These are phyloP conservation scores for Mythimna pallens DNA, from an alignment of 2,888 invertebrate genomes.

Conservation along the genomic window DNA sequence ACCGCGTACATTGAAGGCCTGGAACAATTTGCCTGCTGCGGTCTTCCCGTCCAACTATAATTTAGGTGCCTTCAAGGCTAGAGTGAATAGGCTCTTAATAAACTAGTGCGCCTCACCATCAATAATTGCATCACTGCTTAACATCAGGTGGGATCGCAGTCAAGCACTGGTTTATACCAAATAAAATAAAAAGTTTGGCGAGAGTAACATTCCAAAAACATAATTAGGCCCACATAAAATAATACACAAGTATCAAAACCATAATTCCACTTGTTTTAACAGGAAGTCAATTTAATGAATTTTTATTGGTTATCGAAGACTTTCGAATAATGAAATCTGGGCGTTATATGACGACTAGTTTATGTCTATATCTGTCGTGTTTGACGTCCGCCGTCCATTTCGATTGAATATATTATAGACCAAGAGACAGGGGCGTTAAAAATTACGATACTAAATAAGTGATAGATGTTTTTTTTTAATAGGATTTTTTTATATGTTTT, in stretches of 20 bases:
- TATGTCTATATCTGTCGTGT: conserved; percentile 67
- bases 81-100: no score
- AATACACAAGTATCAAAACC: conserved; percentile 60
- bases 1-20: no score
- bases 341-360: conserved; percentile 70
- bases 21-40: no score
- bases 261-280: conserved; percentile 69
- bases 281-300: conserved; percentile 83
- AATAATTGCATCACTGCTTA: no score
- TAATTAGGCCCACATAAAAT: conserved; percentile 60
- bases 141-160: no score
- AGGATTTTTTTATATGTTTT: conserved; percentile 24
- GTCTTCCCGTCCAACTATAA: no score
- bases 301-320: conserved; percentile 80
- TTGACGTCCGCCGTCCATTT: conserved; percentile 71
- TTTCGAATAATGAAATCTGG: conserved; percentile 76
- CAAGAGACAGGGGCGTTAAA: conserved; percentile 48
- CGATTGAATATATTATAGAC: conserved; percentile 66
- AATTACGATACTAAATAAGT: conserved; percentile 33
- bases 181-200: no score
- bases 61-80: no score
- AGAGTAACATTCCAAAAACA: conserved; percentile 57
- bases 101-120: no score
- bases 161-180: no score
- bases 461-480: conserved; percentile 35